Evolutionary conservation across 2,113 vertebrate genomes (phyloP).

Genomic region (Carollia perspicillata): DNA sequence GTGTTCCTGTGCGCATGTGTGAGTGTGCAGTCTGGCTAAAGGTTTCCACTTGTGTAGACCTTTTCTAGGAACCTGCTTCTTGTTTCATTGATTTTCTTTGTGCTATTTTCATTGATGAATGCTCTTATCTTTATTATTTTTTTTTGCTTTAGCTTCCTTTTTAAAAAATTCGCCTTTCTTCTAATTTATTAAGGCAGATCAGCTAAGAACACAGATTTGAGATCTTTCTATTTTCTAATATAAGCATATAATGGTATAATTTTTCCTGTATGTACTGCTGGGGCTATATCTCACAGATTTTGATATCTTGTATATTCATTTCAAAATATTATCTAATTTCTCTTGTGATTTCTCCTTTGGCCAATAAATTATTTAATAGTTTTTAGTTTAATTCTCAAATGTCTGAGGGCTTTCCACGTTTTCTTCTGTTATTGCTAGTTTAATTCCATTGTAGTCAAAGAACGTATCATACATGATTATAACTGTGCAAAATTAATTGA

Average conservation of each 20-base stretch:
- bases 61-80: neutral
- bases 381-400: neutral
- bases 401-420: neutral
- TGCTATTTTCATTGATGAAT: neutral
- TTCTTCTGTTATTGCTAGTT: neutral
- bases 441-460: neutral
- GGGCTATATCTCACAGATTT: neutral
- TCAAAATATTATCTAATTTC: neutral
- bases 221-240: neutral
- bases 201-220: neutral
- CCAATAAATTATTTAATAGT: neutral
- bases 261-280: neutral
- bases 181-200: neutral
- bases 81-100: neutral
- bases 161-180: neutral
- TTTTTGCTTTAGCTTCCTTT: neutral
- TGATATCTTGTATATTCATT: neutral
- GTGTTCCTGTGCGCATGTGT: neutral
- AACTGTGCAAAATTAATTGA: neutral
- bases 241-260: neutral
- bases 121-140: neutral
- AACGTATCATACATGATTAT: conserved; percentile 12
- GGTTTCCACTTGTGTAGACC: neutral
- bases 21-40: neutral
- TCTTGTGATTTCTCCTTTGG: neutral